Evolutionary conservation across 2,888 invertebrate species (phyloP).

Genomic region (Macaria notata): DNA sequence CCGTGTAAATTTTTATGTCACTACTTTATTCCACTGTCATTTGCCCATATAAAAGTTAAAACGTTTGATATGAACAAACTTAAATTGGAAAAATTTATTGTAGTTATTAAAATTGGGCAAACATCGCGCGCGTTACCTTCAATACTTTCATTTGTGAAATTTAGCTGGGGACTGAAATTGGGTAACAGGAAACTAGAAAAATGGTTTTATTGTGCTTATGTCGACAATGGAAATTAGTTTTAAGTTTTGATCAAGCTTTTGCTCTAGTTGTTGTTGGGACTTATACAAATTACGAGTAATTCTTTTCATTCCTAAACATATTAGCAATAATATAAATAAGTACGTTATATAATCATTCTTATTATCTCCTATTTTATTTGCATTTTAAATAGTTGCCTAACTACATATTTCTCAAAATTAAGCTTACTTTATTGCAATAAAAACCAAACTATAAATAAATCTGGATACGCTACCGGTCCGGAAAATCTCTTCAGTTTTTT

Average conservation of each 20-base stretch:
- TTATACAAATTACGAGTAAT: neutral
- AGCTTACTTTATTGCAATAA: too few species aligned
- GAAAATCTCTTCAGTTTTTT: slow-evolving; percentile 31
- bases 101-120: slow-evolving; percentile 40
- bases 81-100: slow-evolving; percentile 49
- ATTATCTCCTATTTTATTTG: too few species aligned
- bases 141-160: slow-evolving; percentile 20
- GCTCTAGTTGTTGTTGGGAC: neutral
- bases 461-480: slow-evolving; percentile 4
- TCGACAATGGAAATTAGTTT: slow-evolving; percentile 6
- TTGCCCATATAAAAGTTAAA: slow-evolving; percentile 52
- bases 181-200: slow-evolving; percentile 25
- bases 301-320: too few species aligned
- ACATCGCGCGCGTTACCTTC: slow-evolving; percentile 26
- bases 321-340: too few species aligned
- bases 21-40: slow-evolving; percentile 52
- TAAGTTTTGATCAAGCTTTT: slow-evolving; percentile 14
- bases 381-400: too few species aligned
- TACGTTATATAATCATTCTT: too few species aligned
- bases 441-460: too few species aligned
- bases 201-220: slow-evolving; percentile 14
- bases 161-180: slow-evolving; percentile 17
- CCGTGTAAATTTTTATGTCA: slow-evolving; percentile 61
- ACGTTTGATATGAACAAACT: slow-evolving; percentile 47
- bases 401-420: too few species aligned